Evolutionary conservation across 2,797 vertebrate species (phyloP), one percentile per base, ranked within the genome.

Genomic region (Anniella stebbinsi): DNA sequence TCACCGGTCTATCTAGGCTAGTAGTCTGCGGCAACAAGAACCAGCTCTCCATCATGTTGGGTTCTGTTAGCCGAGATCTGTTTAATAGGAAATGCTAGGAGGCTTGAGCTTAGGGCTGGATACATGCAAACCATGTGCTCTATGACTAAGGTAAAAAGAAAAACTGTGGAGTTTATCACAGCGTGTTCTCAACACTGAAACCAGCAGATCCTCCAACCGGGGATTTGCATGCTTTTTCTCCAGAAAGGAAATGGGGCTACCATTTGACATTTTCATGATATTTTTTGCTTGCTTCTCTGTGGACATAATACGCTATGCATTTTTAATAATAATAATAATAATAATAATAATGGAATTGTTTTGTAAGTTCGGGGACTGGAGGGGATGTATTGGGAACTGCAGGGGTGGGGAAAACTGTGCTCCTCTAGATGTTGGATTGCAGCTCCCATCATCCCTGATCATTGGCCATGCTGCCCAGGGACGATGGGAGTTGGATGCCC

Each of bases 271-370:
- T 84, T 88, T 75, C 0, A 2, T 38, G 69, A 73, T 10, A 11
- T 36, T 73, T 84, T 45, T 93, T 90, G 60, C 4, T 8, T 5
- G 72, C 63, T 81, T 90, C 86, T 78, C 1, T 18, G 33, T 30
- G 12, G 9, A 80, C 70, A 15, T 0, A 2, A 23, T 0, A 84
- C 51, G 23, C 89, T 69, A 0, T 25, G 86, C 33, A 6, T 76
- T 90, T 87, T n/a, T 87, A 8, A 15, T n/a, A n/a, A n/a, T n/a
- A n/a, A n/a, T n/a, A n/a, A n/a, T n/a, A n/a, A n/a, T n/a, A n/a
- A n/a, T n/a, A 2, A 0, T 2, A 38, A 82, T 69, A 25, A 2
- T 0, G 30, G 11, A 28, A 38, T 0, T 17, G 17, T 28, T 57
- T 33, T 18, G 63, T 36, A 21, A 45, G 48, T 30, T 11, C 30